Evolutionary conservation across 2,797 vertebrate species (phyloP).

Genomic region (Cyprinella venusta): DNA sequence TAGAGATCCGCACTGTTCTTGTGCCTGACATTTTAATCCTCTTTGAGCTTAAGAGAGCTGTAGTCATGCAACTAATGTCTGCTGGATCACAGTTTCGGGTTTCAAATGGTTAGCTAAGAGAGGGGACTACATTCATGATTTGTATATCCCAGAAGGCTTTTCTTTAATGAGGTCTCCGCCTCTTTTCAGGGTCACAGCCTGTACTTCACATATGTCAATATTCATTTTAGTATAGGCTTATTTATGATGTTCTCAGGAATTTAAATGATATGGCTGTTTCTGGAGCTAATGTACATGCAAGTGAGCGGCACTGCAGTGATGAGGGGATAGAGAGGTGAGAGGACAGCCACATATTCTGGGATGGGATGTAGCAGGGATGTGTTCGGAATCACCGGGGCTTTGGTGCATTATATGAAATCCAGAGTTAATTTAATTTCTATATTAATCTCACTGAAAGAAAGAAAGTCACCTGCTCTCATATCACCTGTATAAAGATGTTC

Average conservation of each 20-base stretch:
- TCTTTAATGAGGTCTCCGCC: slow-evolving; percentile 52
- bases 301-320: slow-evolving; percentile 28
- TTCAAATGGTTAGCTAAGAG: slow-evolving; percentile 48
- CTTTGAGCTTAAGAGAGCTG: slow-evolving; percentile 46
- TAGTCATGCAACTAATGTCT: slow-evolving; percentile 44
- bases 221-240: slow-evolving; percentile 41
- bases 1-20: slow-evolving; percentile 14
- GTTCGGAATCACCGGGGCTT: slow-evolving; percentile 43
- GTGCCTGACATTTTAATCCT: slow-evolving; percentile 45
- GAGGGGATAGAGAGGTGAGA: slow-evolving; percentile 44
- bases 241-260: slow-evolving; percentile 29
- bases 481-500: slow-evolving; percentile 48
- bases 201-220: slow-evolving; percentile 38
- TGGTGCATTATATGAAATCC: slow-evolving; percentile 50
- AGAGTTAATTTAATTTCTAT: slow-evolving; percentile 59
- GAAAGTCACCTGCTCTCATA: slow-evolving; percentile 43
- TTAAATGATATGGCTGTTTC: slow-evolving; percentile 31
- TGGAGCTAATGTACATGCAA: slow-evolving; percentile 40
- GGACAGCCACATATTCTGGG: slow-evolving; percentile 40
- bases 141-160: slow-evolving; percentile 53
- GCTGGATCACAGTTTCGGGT: slow-evolving; percentile 34
- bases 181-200: slow-evolving; percentile 49
- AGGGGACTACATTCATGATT: slow-evolving; percentile 45
- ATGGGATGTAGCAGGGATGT: slow-evolving; percentile 39
- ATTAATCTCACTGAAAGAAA: slow-evolving; percentile 53